Base-by-base conservation (phyloP, 2,797 vertebrate genomes). In the Phalanger gymnotis region DNA sequence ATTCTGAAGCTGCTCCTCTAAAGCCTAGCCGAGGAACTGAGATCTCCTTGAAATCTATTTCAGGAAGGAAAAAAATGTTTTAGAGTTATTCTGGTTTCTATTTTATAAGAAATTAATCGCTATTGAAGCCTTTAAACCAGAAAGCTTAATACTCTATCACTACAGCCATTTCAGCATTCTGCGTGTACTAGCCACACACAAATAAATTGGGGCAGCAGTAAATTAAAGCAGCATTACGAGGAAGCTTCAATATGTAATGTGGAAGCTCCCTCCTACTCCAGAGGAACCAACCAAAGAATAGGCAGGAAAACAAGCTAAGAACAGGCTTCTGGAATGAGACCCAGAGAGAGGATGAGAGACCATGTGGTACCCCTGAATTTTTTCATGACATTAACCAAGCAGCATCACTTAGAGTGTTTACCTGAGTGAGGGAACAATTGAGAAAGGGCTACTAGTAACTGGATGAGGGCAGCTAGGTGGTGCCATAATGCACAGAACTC, bases 31-130 rank as follows among this genome's bases (percentile, higher is more conserved):
- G 19, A 5, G 56, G 52, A 55, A 54, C 1, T 3, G 0, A 7
- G 53, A 47, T 54, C 87, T 34, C 3, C 14, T 22, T 13, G 22
- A 40, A 81, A 81, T 25, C 19, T 73, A 22, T 81, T 81, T 19
- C 73, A 47, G 58, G 14, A 40, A 90, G 5, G 58, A 52, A 73
- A 47, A 40, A 56, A 66, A 47, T 3, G 31, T 31, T 56, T 61
- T 57, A 53, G 27, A 61, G 28, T 55, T 52, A 30, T 28, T 13
- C 4, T 66, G 27, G 54, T 53, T 54, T 93, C 47, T n/a, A n/a
- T n/a, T 53, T 53, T 13, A 91, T 25, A 92, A 92, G 93, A 91
- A 73, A 96, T 51, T 40, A 40, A 56, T 52, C 53, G n/a, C 54
- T 40, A 55, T 31, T 1, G 14, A 90, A 12, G 5, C 66, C 40